A percentile compares a stretch with the other conserved stretches of the same genome.
These are phyloP conservation scores for Papilio aristodemus DNA, from an alignment of 1,140 invertebrate species.

Conservation along the genomic window DNA sequence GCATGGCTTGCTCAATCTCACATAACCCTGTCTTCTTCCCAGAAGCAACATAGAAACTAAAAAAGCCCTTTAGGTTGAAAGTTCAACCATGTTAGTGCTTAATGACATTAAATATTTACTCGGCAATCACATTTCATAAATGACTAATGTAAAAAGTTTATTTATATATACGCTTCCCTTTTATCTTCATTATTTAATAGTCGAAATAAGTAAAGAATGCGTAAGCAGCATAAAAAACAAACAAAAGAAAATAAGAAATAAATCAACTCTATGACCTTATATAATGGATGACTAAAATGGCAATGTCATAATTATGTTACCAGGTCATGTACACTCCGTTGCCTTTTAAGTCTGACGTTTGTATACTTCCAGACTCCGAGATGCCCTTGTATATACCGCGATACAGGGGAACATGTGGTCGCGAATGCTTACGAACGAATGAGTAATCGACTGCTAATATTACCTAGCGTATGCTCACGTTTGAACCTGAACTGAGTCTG, in stretches of 20 bases:
- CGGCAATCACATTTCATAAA: no score
- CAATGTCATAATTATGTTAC: slow-evolving; percentile 19
- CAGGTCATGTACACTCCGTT: slow-evolving; percentile 5
- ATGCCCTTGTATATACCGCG: neutral
- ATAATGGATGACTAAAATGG: slow-evolving; percentile 2
- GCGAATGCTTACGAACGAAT: neutral
- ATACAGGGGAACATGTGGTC: neutral
- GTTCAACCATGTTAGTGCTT: no score
- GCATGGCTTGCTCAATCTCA: no score
- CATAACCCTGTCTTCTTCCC: no score
- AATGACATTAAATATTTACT: no score
- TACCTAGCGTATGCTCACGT: neutral
- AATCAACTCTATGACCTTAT: neutral
- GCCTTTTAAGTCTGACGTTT: neutral
- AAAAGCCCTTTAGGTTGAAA: no score
- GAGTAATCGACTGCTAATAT: neutral
- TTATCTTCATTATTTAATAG: neutral
- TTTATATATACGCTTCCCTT: no score
- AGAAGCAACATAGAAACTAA: no score
- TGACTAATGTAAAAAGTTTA: no score
- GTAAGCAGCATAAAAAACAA: neutral
- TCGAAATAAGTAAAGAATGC: neutral
- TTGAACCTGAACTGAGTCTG: neutral
- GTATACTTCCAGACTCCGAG: neutral
- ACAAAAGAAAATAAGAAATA: neutral